Conservation (phyloP, 2,888 invertebrate genomes). For the Ecliptopera silaceata region DNA sequence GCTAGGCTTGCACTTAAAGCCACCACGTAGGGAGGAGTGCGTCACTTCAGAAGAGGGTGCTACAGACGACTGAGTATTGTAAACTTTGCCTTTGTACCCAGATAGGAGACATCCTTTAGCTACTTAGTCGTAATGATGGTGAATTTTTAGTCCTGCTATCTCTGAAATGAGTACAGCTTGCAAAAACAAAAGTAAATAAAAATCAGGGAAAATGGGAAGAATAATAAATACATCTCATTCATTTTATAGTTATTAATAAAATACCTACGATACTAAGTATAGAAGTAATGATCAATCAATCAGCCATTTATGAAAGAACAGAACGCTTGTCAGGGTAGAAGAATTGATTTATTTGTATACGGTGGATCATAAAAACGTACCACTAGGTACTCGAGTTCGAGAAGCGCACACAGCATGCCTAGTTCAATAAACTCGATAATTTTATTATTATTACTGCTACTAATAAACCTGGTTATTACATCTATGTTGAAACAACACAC, state of each 20-base stretch:
- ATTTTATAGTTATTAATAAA: conserved; percentile 25
- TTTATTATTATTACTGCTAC: conserved; percentile 62
- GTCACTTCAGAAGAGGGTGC: conserved; percentile 53
- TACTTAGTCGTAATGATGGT: conserved; percentile 37
- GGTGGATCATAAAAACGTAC: conserved; percentile 60
- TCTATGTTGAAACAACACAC: conserved; percentile 40
- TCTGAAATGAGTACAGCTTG: conserved; percentile 5
- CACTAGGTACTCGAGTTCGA: conserved; percentile 59
- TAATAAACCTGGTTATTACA: conserved; percentile 54
- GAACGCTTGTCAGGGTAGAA: conserved; percentile 47
- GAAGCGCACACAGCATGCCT: conserved; percentile 49
- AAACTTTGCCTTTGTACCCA: conserved; percentile 54
- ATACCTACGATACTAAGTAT: conserved; percentile 25
- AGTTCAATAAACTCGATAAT: conserved; percentile 60
- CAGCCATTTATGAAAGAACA: conserved; percentile 30
- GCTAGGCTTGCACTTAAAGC: conserved; percentile 56
- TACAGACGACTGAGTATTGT: conserved; percentile 44
- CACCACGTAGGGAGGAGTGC: conserved; percentile 49
- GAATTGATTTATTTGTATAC: conserved; percentile 63
- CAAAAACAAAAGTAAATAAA: background rate
- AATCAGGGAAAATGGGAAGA: conserved; percentile 6
- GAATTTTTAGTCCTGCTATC: conserved; percentile 24
- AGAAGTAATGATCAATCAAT: conserved; percentile 29
- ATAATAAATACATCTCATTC: conserved; percentile 33
- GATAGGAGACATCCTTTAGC: conserved; percentile 42